These are phyloP conservation scores for zebrafish (Danio rerio) DNA, from an alignment of 2,113 vertebrate genomes.

Conservation along the genomic window GRCz12tu NC_133178.1:40229501-40230000, in stretches of 20 bases:
- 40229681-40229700: neutral
- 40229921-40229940: neutral
- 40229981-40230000: neutral
- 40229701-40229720: neutral
- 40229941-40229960: neutral
- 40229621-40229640: neutral
- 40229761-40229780: conserved; percentile 1
- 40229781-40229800: conserved; percentile 8
- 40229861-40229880: neutral
- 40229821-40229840: conserved; percentile 15
- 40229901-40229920: conserved; percentile 23
- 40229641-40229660: neutral
- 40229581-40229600: neutral
- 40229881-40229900: neutral
- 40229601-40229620: neutral
- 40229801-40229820: neutral
- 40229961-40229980: neutral
- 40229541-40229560: neutral
- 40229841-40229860: conserved; percentile 6
- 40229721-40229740: neutral
- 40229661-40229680: neutral
- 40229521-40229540: neutral
- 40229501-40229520: neutral
- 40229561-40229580: neutral
- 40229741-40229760: neutral